Evolutionary conservation across 2,113 vertebrate genomes (phyloP).

Genomic region (Stictonetta naevosa): DNA sequence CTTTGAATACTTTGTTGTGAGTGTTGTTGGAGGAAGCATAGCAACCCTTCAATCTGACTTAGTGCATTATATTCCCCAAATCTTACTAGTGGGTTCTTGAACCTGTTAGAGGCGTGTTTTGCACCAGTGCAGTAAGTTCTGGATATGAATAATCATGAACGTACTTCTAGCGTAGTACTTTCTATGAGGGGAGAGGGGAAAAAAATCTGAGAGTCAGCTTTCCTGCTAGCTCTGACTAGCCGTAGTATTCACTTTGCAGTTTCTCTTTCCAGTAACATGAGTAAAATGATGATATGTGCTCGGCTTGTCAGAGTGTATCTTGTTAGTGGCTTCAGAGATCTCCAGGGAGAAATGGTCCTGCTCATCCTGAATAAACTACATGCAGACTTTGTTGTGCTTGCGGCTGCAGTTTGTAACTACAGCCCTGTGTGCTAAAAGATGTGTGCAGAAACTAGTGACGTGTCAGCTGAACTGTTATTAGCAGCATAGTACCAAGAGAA

Average conservation of each 20-base stretch:
- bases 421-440: background rate
- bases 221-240: background rate
- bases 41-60: background rate
- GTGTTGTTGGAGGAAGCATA: background rate
- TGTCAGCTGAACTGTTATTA: background rate
- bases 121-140: background rate
- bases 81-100: background rate
- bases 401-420: background rate
- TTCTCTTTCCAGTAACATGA: background rate
- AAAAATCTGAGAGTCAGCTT: background rate
- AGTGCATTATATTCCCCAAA: background rate
- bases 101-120: background rate
- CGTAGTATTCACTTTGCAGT: background rate
- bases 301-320: background rate
- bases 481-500: background rate
- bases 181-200: background rate
- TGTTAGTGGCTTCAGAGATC: background rate
- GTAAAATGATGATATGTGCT: background rate
- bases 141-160: background rate
- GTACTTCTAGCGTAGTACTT: background rate
- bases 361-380: background rate
- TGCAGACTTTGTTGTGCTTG: constrained; percentile 1
- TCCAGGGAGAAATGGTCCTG: background rate
- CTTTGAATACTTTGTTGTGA: background rate
- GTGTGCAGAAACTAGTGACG: background rate